Evolutionary conservation across 2,888 invertebrate species (phyloP).

Genomic region (Cheilosia urbana): DNA sequence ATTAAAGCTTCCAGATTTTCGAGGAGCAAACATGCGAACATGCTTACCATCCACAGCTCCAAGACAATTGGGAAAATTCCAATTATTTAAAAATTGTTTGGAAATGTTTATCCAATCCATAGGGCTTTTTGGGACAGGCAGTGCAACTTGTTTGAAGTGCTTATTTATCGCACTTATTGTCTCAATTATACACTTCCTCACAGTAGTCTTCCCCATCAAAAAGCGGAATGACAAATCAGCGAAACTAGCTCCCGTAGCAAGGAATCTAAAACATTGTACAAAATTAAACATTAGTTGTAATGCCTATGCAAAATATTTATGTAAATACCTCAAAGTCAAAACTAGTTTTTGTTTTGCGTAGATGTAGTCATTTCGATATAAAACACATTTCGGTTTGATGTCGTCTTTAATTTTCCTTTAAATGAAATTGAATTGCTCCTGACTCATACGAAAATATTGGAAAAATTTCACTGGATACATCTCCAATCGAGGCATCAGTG

Average conservation of each 20-base stretch:
- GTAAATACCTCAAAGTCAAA: background rate
- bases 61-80: constrained; percentile 7
- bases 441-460: background rate
- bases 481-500: no score
- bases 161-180: constrained; percentile 14
- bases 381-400: constrained; percentile 3
- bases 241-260: constrained; percentile 23
- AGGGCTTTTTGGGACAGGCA: no score
- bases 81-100: constrained; percentile 43
- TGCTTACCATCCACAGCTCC: constrained; percentile 6
- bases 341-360: background rate
- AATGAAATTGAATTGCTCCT: constrained; percentile 8
- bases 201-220: constrained; percentile 15
- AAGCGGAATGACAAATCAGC: constrained; percentile 16
- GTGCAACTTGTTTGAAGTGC: background rate
- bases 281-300: background rate
- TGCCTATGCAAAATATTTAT: background rate
- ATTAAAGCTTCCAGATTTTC: constrained; percentile 26
- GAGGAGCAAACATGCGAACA: constrained; percentile 22
- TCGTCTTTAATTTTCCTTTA: constrained; percentile 1
- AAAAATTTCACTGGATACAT: no score
- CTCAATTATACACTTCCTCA: constrained; percentile 16
- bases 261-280: constrained; percentile 5
- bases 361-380: constrained; percentile 5
- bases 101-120: constrained; percentile 30